These are phyloP conservation scores for Pyrochroa serraticornis DNA, from an alignment of 2,888 invertebrate genomes.

Conservation along the genomic window DNA sequence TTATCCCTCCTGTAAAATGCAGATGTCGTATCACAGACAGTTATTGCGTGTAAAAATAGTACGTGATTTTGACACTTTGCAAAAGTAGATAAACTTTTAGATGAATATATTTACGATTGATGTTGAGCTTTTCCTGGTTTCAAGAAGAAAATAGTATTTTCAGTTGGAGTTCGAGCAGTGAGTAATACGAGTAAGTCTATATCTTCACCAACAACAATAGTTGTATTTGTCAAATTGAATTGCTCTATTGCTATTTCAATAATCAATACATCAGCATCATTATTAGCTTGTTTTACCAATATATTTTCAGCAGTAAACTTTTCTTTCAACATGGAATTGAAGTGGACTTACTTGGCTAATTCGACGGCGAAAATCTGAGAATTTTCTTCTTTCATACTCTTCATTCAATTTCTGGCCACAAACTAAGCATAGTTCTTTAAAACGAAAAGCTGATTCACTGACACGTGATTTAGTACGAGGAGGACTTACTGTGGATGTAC, in stretches of 20 bases:
- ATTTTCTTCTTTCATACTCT: too few species aligned
- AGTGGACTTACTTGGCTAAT: too few species aligned
- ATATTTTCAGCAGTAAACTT: conserved; percentile 44
- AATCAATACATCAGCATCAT: conserved; percentile 41
- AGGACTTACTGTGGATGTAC: too few species aligned
- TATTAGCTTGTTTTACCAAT: conserved; percentile 41
- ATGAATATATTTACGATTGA: conserved; percentile 38
- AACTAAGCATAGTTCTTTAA: too few species aligned
- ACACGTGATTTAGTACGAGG: too few species aligned
- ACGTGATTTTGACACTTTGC: conserved; percentile 12
- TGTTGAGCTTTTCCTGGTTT: conserved; percentile 40
- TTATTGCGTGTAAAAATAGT: conserved; percentile 28
- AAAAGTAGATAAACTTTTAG: conserved; percentile 32
- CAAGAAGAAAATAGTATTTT: conserved; percentile 38
- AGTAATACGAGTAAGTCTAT: conserved; percentile 40
- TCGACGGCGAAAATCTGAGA: too few species aligned
- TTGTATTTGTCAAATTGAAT: conserved; percentile 9
- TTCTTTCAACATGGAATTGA: conserved; percentile 40
- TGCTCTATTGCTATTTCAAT: conserved; percentile 30
- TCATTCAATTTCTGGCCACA: too few species aligned
- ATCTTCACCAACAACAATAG: conserved; percentile 44
- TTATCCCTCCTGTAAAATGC: conserved; percentile 37
- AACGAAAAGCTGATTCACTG: too few species aligned
- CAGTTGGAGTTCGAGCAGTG: conserved; percentile 34
- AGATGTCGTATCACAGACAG: conserved; percentile 32